Evolutionary conservation across 2,797 vertebrate species (phyloP).

Genomic region (Periparus ater): DNA sequence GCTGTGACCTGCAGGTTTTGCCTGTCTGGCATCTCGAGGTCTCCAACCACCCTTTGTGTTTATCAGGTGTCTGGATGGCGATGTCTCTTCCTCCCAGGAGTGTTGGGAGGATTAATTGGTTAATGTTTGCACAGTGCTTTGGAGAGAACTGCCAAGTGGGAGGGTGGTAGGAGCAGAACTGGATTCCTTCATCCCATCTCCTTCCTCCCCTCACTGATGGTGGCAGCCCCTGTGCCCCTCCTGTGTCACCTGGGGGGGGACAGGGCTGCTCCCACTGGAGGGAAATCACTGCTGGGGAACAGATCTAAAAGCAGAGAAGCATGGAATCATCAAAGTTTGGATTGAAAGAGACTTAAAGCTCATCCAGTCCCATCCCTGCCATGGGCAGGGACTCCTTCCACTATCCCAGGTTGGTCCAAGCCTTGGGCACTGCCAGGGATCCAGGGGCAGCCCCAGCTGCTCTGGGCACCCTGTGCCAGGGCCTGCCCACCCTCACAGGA

Average conservation of each 20-base stretch:
- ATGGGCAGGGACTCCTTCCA: background rate
- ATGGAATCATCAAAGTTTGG: background rate
- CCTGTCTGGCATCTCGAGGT: background rate
- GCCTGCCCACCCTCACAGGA: rapidly evolving
- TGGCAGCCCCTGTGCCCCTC: background rate
- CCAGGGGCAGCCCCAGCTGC: background rate
- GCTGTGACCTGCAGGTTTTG: background rate
- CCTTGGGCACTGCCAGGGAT: background rate
- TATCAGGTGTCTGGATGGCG: background rate
- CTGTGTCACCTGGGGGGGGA: background rate
- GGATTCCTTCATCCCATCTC: background rate
- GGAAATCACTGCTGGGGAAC: background rate
- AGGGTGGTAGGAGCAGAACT: background rate
- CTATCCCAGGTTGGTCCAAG: rapidly evolving
- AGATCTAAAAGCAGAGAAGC: background rate
- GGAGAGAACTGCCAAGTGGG: background rate
- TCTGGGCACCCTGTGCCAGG: background rate
- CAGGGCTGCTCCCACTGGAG: background rate
- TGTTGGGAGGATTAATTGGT: background rate
- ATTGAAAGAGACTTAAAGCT: background rate
- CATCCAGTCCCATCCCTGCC: background rate
- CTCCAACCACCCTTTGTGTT: background rate
- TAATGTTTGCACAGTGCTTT: conserved; percentile 11
- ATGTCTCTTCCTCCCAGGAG: background rate
- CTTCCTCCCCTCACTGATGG: background rate